phyloP scores from a whole-genome alignment of 2,113 vertebrate species.

The Rhagologus leucostigma region DNA sequence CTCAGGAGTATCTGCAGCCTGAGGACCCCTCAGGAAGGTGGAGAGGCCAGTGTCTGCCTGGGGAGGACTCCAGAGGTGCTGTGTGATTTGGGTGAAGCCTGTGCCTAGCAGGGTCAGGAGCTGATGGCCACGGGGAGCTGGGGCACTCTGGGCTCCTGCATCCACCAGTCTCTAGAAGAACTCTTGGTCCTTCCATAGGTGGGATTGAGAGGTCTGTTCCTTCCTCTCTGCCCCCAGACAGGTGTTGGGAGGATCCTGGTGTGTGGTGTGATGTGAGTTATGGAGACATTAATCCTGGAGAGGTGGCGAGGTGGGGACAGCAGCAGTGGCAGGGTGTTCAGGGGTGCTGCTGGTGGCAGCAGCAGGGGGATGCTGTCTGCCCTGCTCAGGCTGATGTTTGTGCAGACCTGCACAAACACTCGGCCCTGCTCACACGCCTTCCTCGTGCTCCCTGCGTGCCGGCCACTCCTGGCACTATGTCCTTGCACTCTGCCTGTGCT shows the following conservation, averaged over 20 bases:
- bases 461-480: accelerated
- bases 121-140: neutral
- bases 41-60: neutral
- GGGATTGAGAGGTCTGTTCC: neutral
- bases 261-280: neutral
- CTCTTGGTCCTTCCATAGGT: neutral
- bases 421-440: neutral
- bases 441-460: neutral
- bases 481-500: neutral
- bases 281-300: accelerated
- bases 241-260: accelerated
- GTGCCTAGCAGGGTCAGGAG: neutral
- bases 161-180: no score
- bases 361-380: neutral
- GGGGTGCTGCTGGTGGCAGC: neutral
- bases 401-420: neutral
- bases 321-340: neutral
- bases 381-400: neutral
- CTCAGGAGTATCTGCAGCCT: neutral
- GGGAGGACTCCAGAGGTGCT: accelerated
- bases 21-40: accelerated
- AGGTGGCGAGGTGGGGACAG: neutral
- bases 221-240: neutral
- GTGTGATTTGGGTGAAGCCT: neutral
- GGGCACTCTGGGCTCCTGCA: neutral